A percentile compares a stretch with the other conserved stretches of the same genome.
These are phyloP conservation scores for Pseudachorutes palmiensis DNA, from an alignment of 1,140 invertebrate species.

Conservation along the genomic window DNA sequence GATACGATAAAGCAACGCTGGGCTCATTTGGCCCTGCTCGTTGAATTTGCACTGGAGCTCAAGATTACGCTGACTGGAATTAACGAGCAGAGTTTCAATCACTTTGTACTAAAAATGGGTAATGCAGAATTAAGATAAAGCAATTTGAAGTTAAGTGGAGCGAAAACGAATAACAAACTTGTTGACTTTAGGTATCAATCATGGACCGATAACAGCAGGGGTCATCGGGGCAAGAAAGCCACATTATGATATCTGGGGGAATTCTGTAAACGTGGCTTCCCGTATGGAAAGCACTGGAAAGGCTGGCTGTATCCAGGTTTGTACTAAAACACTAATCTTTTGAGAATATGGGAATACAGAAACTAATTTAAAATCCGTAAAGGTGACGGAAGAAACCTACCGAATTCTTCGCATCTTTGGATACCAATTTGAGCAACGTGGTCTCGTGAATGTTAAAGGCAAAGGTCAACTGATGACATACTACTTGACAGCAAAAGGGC, in stretches of 20 bases:
- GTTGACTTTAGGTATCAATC: conserved; percentile 79
- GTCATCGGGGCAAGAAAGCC: conserved; percentile 83
- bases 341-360: background rate
- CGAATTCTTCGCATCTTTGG: conserved; percentile 76
- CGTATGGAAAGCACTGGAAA: conserved; percentile 95
- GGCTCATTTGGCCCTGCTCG: conserved; percentile 72
- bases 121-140: conserved; percentile 27
- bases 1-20: conserved; percentile 64
- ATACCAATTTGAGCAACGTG: conserved; percentile 82
- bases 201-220: conserved; percentile 79
- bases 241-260: conserved; percentile 94
- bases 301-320: conserved; percentile 85
- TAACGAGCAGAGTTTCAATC: conserved; percentile 91
- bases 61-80: conserved; percentile 80
- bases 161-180: no score
- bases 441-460: conserved; percentile 84
- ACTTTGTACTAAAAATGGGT: conserved; percentile 87
- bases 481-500: conserved; percentile 67
- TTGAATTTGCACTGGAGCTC: conserved; percentile 82
- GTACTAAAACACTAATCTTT: background rate
- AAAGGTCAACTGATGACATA: conserved; percentile 93
- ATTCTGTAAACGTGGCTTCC: conserved; percentile 91
- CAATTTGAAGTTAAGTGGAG: no score
- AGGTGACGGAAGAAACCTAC: conserved; percentile 89
- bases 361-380: conserved; percentile 23